Evolutionary conservation across 2,113 vertebrate species (phyloP).

Genomic region (Hyperoodon ampullatus): DNA sequence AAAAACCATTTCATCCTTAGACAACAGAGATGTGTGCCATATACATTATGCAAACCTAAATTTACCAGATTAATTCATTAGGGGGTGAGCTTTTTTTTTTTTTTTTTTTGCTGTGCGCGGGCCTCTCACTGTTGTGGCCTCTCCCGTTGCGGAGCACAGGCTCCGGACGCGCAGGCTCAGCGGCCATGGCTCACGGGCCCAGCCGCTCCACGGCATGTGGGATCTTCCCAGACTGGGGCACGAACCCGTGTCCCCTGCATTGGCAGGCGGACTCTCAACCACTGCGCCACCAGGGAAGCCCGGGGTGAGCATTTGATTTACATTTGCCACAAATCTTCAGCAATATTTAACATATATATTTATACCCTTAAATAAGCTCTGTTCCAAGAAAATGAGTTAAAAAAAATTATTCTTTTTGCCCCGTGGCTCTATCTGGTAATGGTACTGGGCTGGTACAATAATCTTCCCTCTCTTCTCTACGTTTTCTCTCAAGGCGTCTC

Average conservation of each 20-base stretch:
- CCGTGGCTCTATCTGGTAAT: not conserved
- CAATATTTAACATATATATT: not conserved
- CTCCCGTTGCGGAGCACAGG: no score
- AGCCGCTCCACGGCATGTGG: no score
- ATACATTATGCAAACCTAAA: not conserved
- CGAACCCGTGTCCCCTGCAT: no score
- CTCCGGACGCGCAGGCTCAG: no score
- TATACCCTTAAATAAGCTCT: not conserved
- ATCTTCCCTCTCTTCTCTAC: not conserved
- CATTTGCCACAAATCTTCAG: not conserved
- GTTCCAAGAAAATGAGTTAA: not conserved
- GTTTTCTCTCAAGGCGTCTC: not conserved
- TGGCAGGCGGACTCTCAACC: no score
- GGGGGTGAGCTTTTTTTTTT: not conserved
- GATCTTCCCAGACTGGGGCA: no score
- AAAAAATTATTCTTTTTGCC: not conserved
- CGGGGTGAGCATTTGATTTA: not conserved
- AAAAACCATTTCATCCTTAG: not conserved
- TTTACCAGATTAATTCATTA: slow-evolving; percentile 10
- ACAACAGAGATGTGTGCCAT: not conserved
- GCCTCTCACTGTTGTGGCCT: no score
- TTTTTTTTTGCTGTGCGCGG: no score
- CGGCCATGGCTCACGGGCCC: no score
- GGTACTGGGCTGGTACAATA: not conserved
- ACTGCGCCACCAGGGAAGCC: no score